These are phyloP conservation scores for Istiophorus platypterus DNA, from an alignment of 2,113 vertebrate species.

Conservation along the genomic window DNA sequence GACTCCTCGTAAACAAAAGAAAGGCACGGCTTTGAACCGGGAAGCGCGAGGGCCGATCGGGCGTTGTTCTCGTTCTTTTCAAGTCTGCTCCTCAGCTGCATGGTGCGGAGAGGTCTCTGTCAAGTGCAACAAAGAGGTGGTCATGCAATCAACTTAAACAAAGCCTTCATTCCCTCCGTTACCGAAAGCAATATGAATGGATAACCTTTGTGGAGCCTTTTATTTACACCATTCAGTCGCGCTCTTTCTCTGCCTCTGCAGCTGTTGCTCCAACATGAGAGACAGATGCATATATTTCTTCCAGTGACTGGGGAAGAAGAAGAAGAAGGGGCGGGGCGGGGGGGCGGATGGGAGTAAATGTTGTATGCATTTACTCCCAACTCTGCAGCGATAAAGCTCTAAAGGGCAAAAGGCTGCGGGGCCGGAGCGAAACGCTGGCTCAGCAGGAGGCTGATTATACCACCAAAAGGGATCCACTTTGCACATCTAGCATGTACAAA, in stretches of 20 bases:
- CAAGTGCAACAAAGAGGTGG: conserved; percentile 72
- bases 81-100: conserved; percentile 58
- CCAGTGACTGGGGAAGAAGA: conserved; percentile 15
- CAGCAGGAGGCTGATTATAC: conserved; percentile 80
- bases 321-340: conserved; percentile 33
- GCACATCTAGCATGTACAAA: conserved; percentile 77
- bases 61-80: conserved; percentile 66
- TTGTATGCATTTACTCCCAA: no score
- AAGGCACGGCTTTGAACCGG: conserved; percentile 67
- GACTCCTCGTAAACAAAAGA: conserved; percentile 61
- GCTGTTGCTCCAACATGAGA: conserved; percentile 73
- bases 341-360: conserved; percentile 70
- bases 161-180: conserved; percentile 68
- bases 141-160: conserved; percentile 78
- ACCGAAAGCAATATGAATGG: conserved; percentile 74
- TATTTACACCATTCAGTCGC: conserved; percentile 69
- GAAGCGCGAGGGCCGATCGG: conserved; percentile 48
- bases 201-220: conserved; percentile 72
- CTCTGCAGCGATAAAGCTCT: conserved; percentile 59
- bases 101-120: conserved; percentile 64
- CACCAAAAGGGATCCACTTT: conserved; percentile 78
- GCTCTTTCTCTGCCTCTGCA: conserved; percentile 69
- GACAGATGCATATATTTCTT: conserved; percentile 51
- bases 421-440: conserved; percentile 73
- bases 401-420: conserved; percentile 74